Evolutionary conservation across 2,888 invertebrate species (phyloP), one percentile per base, ranked within the genome.

Genomic region (Stenodema calcarata): DNA sequence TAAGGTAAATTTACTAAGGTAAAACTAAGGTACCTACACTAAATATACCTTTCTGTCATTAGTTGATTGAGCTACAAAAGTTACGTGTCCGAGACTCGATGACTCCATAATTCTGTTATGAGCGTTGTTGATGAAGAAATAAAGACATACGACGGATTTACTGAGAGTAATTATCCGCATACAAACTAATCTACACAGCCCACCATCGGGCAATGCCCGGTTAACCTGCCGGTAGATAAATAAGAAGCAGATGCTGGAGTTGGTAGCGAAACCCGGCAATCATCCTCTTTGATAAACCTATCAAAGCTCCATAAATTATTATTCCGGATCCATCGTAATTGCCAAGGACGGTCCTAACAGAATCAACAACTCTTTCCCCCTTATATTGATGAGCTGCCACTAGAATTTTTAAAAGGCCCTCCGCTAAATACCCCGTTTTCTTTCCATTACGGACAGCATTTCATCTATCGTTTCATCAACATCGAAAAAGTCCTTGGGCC

Each of bases 331-430:
- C 41, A 7, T 30, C 6, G 54, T 80, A 80, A 80, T 80, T 80
- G 35, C 80, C 30, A 35, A 73, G 73, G 30, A 35, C 41, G 35
- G 80, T 80, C 80, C 80, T 54, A 80, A 54, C 54, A 30, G 54
- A 54, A 80, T 80, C 80, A 54, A 80, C 54, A 80, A 80, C 50
- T 80, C 50, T 80, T 80, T 44, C 30, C 54, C 47, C 80, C 50
- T 30, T 28, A 54, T 80, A 80, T 80, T 80, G 80, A 80, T 80
- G 80, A 80, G 50, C 80, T 73, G 73, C 35, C 73, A 73, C n/a
- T 14, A 30, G 30, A 62, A 2, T 62, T 62, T 27, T 62, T 62
- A 62, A 62, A 62, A 62, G 62, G 11, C 62, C 62, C n/a, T n/a
- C 54, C 62, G 62, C 23, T 62, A 62, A 62, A 62, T 62, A 27